phyloP scores from a whole-genome alignment of 30 jellyfish, hydroid and myxozoan species.

The Aurelia coerulea region DNA sequence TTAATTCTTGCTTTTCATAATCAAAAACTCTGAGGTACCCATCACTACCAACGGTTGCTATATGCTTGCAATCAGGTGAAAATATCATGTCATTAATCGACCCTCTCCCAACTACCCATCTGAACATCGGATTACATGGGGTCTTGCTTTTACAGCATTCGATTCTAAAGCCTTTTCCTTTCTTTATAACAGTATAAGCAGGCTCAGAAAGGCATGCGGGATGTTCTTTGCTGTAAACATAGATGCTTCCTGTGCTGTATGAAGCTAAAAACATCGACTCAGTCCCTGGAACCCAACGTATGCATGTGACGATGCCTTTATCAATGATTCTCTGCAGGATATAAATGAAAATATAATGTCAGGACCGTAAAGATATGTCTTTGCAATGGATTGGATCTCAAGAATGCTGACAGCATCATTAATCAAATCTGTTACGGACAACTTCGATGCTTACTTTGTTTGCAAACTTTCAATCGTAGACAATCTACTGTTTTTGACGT shows the following conservation, averaged over 20 bases:
- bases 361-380: too few species aligned
- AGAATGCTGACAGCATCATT: too few species aligned
- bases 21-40: conserved; percentile 93
- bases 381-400: too few species aligned
- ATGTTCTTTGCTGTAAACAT: conserved; percentile 85
- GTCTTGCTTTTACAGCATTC: conserved; percentile 78
- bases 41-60: conserved; percentile 88
- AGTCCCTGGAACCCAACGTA: conserved; percentile 95
- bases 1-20: conserved; percentile 86
- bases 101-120: conserved; percentile 89
- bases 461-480: too few species aligned
- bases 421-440: too few species aligned
- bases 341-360: too few species aligned
- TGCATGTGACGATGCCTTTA: conserved; percentile 91
- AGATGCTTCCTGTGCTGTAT: conserved; percentile 77
- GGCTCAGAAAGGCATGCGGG: conserved; percentile 77
- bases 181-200: conserved; percentile 48
- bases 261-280: conserved; percentile 86
- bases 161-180: conserved; percentile 72
- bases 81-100: conserved; percentile 82
- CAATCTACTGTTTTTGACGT: too few species aligned
- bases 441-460: too few species aligned
- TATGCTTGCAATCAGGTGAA: conserved; percentile 97
- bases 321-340: conserved; percentile 77
- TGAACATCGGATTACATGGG: conserved; percentile 81